Base-by-base conservation (phyloP, 2,888 invertebrate genomes). In the Blomia tropicalis region DNA sequence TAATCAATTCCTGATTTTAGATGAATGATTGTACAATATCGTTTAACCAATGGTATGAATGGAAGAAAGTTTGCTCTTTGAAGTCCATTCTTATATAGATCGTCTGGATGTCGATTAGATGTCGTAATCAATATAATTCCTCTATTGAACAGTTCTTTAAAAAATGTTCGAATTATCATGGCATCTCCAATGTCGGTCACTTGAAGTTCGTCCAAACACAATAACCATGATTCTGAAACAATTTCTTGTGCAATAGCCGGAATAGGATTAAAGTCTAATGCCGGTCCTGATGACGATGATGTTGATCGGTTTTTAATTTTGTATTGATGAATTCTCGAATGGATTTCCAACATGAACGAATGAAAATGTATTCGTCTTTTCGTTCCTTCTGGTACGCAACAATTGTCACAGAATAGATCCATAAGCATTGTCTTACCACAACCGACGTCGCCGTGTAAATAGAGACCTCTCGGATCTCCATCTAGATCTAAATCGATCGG, bases 121-220 rank as follows among this genome's bases (percentile, higher is more conserved):
- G 98, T 98, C 23, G 95, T 93, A 60, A 98, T 81, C 59, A 96
- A 83, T 62, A 96, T 83, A 68, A 91, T 84, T 27, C 96, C 95
- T 71, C 83, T 82, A 66, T 84, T 80, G 76, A 95, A 98, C 1
- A 98, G 78, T 72, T 89, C 85, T 0, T 90, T 91, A 71, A 98
- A 98, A 44, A 98, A 79, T 60, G 92, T 79, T 75, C 93, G 96
- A 63, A 98, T 77, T 71, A 98, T 87, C 96, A 98, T 96, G 1
- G 98, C 98, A 80, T 98, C 98, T 14, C 91, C 98, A 71, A 98
- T 92, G 75, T 98, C 96, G 59, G 96, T 96, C 22, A 92, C 87
- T 81, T 98, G 93, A 78, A 95, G 95, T 76, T 95, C 96, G 78
- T 96, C 96, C 75, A 96, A 92, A 75, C 96, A 96, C 66, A 96